A percentile compares a stretch with the other conserved stretches of the same genome.
These are phyloP conservation scores for Norana najaformis DNA, from an alignment of 2,888 invertebrate genomes.

Conservation along the genomic window DNA sequence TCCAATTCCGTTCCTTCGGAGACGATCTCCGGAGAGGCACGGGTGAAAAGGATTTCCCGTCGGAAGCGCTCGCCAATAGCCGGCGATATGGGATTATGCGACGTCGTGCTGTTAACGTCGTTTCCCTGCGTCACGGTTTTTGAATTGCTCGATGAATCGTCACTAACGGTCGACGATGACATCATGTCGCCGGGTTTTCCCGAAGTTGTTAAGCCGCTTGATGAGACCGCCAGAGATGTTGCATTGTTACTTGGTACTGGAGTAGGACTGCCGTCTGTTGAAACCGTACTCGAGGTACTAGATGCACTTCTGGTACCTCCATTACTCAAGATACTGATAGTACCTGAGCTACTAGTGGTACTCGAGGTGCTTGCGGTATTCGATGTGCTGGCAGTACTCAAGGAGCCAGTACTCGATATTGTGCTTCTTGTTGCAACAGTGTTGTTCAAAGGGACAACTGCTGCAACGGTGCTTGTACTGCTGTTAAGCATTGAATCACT, in stretches of 20 bases:
- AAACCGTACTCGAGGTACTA: not conserved
- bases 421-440: not conserved
- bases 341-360: not conserved
- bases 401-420: not conserved
- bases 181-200: not conserved
- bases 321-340: not conserved
- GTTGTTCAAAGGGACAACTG: not conserved
- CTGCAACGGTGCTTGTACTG: not conserved
- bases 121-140: not conserved
- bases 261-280: not conserved
- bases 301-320: not conserved
- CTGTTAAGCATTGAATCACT: not conserved
- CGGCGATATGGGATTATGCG: not conserved
- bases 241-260: not conserved
- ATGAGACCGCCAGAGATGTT: not conserved
- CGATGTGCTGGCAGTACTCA: too few relatives aligned
- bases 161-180: not conserved
- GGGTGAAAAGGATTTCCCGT: not conserved
- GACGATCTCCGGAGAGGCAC: not conserved
- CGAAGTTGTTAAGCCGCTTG: not conserved
- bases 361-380: too few relatives aligned
- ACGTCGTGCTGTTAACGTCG: not conserved
- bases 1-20: not conserved
- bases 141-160: not conserved
- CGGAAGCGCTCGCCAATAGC: not conserved